These are phyloP conservation scores for Myiotriccus ornatus DNA, from an alignment of 2,797 vertebrate genomes.

Conservation along the genomic window DNA sequence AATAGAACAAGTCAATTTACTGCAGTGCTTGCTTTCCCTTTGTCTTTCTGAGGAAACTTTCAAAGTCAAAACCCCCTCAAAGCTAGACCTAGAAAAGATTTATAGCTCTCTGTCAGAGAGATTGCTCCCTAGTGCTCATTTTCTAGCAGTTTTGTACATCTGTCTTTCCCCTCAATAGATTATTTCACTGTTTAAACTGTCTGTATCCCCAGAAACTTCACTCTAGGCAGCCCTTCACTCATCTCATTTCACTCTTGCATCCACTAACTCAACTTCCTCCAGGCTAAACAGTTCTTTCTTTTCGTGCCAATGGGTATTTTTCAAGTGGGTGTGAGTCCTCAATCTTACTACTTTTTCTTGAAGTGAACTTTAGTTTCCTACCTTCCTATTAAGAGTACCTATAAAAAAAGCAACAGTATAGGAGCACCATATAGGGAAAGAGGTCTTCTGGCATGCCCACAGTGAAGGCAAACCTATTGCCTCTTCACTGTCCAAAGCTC, in stretches of 20 bases:
- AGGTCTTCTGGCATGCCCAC: neutral
- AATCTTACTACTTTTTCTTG: neutral
- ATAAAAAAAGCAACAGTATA: neutral
- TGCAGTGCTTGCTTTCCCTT: neutral
- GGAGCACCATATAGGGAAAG: neutral
- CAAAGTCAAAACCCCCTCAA: neutral
- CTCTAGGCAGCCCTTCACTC: neutral
- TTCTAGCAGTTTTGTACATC: neutral
- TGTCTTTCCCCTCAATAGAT: neutral
- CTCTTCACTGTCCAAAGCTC: neutral
- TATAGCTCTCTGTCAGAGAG: neutral
- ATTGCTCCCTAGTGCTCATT: neutral
- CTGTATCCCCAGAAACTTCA: neutral
- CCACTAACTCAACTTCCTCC: neutral
- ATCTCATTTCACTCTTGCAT: neutral
- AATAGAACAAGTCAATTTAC: neutral
- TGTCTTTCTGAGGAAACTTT: neutral
- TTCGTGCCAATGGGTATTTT: neutral
- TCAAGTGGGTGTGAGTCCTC: neutral
- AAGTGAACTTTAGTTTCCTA: neutral
- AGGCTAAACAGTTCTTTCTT: neutral
- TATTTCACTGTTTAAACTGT: neutral
- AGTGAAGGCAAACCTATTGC: neutral
- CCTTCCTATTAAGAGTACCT: neutral
- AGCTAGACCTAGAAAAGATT: neutral